Evolutionary conservation across 92 coral and sea anemone species (phyloP), one percentile per base, ranked within the genome.

Genomic region (Virgularia gustaviana): DNA sequence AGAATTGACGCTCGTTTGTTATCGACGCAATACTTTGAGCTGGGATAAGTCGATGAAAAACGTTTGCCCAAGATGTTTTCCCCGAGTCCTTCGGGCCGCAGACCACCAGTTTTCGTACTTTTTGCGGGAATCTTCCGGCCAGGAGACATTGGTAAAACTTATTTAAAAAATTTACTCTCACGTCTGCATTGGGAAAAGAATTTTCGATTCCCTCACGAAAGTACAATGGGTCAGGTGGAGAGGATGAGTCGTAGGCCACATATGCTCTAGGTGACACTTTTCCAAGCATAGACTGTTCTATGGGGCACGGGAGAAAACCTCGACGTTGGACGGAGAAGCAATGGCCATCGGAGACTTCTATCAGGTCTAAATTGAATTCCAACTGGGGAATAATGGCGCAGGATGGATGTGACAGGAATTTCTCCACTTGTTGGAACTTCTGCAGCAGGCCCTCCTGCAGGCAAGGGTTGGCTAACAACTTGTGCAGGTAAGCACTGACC

Each of bases 81-180:
- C 65, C 78, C 8, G 78, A 72, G 38, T 54, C 55, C 8, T 34
- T 23, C 1, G 65, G 54, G 10, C 78, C 65, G 6, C 33, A 33
- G 13, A 72, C 78, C 8, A 72, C 78, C 20, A 72, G 45, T 9
- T 28, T 37, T 28, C 65, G 43, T 12, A 57, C 49, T 72, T 72
- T 56, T n/a, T 72, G 78, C 2, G 78, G 78, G 65, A 72, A 36
- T 24, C 24, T 3, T 3, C 25, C 32, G 10, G 22, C 53, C 24
- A 42, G 18, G 5, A 72, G 28, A 9, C 78, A 72, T 25, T 72
- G 66, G 20, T 71, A 71, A 28, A 71, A 55, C 27, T 71, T 71
- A 53, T 71, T 71, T 11, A 71, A 51, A 35, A 71, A 71, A 36
- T 71, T 71, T 2, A 71, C 49, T 53, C 77, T 53, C 28, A 23